Base-by-base conservation (phyloP, 2,888 invertebrate species). In the Eretmocerus hayati region DNA sequence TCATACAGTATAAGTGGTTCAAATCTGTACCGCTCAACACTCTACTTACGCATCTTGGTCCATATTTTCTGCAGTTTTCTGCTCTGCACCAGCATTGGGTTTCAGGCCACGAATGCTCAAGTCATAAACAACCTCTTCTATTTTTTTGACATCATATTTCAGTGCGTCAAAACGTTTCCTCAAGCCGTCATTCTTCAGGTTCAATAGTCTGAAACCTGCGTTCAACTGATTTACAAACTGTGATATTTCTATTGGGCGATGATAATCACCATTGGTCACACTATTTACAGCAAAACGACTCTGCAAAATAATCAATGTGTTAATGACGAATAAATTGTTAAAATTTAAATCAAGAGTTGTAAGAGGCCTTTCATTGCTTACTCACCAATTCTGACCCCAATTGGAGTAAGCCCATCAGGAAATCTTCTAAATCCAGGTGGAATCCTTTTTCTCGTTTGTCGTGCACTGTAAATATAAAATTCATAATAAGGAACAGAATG, bases 61-160 rank as follows among this genome's bases (percentile, higher is more conserved):
- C n/a, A n/a, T n/a, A n/a, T n/a, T n/a, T n/a, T n/a, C n/a, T n/a
- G n/a, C n/a, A n/a, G n/a, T n/a, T n/a, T n/a, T n/a, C n/a, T n/a
- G n/a, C n/a, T n/a, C n/a, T 23, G n/a, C 19, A 38, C 11, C 4
- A 15, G 31, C 23, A 40, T 30, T 37, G 37, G 78, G 75, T 63
- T 79, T 76, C 6, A 90, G 73, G 0, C 90, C 90, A 20, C 91
- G 75, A 56, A 91, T 87, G 54, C 87, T 86, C 33, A 92, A 77
- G 64, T 92, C 91, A 62, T 91, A 91, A 1, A 89, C 90, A 0
- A 92, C 87, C 68, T 91, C 90, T 66, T 94, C 94, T 15, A 93
- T 89, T 71, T 93, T 94, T 72, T 93, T 93, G 19, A 93, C 85
- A 64, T 93, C 92, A 64, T 94, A 94, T 57, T 93, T 88, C 2